phyloP scores from a whole-genome alignment of 1,140 invertebrate species.

The Saccostrea echinata region DNA sequence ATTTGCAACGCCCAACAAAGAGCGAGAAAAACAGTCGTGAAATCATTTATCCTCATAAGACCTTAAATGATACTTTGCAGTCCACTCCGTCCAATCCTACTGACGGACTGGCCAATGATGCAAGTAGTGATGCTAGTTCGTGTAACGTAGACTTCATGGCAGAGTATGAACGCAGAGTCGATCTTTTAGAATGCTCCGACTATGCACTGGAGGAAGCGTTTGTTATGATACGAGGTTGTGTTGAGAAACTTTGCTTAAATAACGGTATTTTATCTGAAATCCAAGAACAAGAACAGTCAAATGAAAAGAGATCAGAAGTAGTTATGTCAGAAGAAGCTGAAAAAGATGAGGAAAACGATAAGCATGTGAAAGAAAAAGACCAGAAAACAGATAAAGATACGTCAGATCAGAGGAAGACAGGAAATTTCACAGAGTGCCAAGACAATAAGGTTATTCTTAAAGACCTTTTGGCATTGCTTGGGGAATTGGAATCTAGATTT shows the following conservation, averaged over 20 bases:
- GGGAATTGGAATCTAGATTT: background rate
- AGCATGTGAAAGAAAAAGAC: background rate
- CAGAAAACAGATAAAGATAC: too few species aligned
- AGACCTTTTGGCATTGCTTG: background rate
- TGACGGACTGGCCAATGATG: background rate
- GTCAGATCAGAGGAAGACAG: background rate
- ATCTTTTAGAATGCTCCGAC: slow-evolving; percentile 6
- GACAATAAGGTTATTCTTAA: background rate
- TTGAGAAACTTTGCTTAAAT: slow-evolving; percentile 7
- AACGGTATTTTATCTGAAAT: background rate
- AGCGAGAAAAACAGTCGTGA: background rate
- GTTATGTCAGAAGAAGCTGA: background rate
- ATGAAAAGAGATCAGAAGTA: background rate
- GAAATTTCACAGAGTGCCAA: background rate
- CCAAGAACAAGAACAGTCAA: background rate
- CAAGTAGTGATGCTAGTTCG: background rate
- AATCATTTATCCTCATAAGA: background rate
- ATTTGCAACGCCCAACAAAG: background rate
- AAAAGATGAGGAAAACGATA: background rate
- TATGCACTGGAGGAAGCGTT: slow-evolving; percentile 16
- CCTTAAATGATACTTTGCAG: background rate
- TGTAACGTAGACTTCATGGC: background rate
- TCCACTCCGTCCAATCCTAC: background rate
- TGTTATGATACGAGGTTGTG: background rate
- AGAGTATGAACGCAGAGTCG: background rate